These are phyloP conservation scores for Liasis olivaceus DNA, from an alignment of 2,797 vertebrate species.

Conservation along the genomic window DNA sequence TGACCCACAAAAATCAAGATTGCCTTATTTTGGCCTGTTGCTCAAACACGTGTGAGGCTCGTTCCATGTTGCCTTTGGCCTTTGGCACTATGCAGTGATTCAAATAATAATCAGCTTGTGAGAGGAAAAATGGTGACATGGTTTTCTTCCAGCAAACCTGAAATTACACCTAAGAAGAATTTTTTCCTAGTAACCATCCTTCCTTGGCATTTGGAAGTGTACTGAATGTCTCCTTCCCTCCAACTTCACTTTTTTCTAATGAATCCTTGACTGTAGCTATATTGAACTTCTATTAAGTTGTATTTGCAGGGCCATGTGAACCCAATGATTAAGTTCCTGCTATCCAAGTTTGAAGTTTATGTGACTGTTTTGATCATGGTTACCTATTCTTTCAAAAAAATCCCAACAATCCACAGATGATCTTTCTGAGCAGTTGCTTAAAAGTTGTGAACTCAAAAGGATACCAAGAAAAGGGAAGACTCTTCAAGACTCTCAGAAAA, in stretches of 20 bases:
- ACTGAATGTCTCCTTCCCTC: background rate
- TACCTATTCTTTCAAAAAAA: background rate
- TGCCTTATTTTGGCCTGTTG: background rate
- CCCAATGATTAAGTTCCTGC: background rate
- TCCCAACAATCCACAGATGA: constrained; percentile 60
- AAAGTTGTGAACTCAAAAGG: constrained; percentile 75
- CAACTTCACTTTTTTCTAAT: background rate
- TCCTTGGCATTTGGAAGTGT: background rate
- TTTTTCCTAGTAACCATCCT: background rate
- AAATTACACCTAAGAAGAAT: background rate
- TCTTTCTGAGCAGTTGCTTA: constrained; percentile 75
- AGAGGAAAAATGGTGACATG: background rate
- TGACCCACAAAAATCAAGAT: background rate
- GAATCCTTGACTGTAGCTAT: background rate
- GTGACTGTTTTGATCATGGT: background rate
- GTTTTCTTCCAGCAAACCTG: background rate
- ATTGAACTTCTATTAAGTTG: background rate
- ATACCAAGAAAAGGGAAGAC: constrained; percentile 68
- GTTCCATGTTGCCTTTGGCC: background rate
- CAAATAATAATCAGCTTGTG: background rate
- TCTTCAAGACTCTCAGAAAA: constrained; percentile 61
- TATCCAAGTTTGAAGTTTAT: background rate
- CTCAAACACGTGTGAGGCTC: background rate
- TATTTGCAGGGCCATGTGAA: background rate
- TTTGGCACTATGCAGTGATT: background rate